Percentiles rank a stretch among this genome's conserved stretches.
Conservation (phyloP, 35 echinoderm and acorn worm species). For the Ophioderma brevispina region DNA sequence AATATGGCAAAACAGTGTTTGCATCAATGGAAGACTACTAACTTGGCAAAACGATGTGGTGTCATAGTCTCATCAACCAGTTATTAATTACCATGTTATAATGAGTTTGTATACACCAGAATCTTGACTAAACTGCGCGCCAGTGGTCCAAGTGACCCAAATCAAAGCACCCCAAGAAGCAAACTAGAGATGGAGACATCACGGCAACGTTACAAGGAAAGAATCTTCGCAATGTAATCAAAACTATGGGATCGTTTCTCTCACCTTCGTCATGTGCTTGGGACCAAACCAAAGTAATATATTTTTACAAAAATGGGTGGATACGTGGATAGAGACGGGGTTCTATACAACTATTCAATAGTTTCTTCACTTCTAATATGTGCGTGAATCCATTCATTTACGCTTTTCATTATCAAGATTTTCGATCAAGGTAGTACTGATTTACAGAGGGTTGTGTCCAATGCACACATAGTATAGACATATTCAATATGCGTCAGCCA, state of each 20-base stretch:
- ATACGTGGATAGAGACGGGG: conserved; percentile 50
- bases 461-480: too few relatives aligned
- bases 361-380: conserved; percentile 62
- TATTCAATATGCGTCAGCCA: too few relatives aligned
- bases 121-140: conserved; percentile 62
- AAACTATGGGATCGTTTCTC: conserved; percentile 76
- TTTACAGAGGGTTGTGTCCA: too few relatives aligned
- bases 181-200: background rate
- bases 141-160: too few relatives aligned
- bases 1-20: background rate
- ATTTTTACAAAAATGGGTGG: conserved; percentile 74
- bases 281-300: conserved; percentile 74
- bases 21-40: background rate
- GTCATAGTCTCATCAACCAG: conserved; percentile 76
- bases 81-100: conserved; percentile 74
- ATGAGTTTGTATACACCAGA: conserved; percentile 88
- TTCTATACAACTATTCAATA: conserved; percentile 38
- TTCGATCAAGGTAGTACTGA: too few relatives aligned
- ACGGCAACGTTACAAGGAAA: background rate
- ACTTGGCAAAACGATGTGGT: background rate
- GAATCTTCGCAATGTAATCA: conserved; percentile 59
- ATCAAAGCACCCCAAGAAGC: background rate
- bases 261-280: conserved; percentile 81
- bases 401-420: conserved; percentile 58
- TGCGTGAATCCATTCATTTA: conserved; percentile 70